A percentile compares a stretch with the other conserved stretches of the same genome.
Evolutionary conservation across 1,140 invertebrate genomes (phyloP).

Genomic region (Dendrolimus punctatus): DNA sequence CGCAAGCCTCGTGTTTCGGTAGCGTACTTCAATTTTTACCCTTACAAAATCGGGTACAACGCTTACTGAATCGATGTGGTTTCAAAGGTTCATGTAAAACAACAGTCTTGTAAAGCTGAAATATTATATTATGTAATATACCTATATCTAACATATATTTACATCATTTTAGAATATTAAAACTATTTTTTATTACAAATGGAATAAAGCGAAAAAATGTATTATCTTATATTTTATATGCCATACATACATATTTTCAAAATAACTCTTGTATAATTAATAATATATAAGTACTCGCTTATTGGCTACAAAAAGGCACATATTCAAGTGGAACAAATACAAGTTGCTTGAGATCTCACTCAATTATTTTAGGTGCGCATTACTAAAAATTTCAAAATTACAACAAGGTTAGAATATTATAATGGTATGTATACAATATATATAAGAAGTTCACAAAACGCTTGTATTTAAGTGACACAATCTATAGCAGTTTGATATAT

Average conservation of each 20-base stretch:
- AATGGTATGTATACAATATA: too few relatives aligned
- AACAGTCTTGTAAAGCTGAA: constrained; percentile 17
- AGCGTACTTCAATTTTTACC: too few relatives aligned
- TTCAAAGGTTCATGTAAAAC: constrained; percentile 9
- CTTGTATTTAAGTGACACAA: too few relatives aligned
- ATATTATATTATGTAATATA: constrained; percentile 8
- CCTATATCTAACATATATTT: constrained; percentile 7
- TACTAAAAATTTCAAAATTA: neutral
- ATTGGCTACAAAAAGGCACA: constrained; percentile 23
- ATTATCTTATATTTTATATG: neutral
- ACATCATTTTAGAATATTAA: constrained; percentile 5
- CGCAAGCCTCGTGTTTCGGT: too few relatives aligned
- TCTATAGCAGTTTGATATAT: too few relatives aligned
- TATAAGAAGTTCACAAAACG: too few relatives aligned
- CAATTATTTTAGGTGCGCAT: too few relatives aligned
- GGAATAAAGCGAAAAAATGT: constrained; percentile 7
- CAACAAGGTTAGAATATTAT: too few relatives aligned
- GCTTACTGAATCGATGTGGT: constrained; percentile 4
- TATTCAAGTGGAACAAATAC: constrained; percentile 7
- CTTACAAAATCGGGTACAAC: too few relatives aligned
- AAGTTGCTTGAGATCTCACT: neutral
- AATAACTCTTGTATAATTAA: neutral
- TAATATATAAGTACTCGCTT: constrained; percentile 18
- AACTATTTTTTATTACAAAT: neutral
- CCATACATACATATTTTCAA: neutral